phyloP scores from a whole-genome alignment of 1,140 invertebrate species.

The Brachionus calyciflorus region DNA sequence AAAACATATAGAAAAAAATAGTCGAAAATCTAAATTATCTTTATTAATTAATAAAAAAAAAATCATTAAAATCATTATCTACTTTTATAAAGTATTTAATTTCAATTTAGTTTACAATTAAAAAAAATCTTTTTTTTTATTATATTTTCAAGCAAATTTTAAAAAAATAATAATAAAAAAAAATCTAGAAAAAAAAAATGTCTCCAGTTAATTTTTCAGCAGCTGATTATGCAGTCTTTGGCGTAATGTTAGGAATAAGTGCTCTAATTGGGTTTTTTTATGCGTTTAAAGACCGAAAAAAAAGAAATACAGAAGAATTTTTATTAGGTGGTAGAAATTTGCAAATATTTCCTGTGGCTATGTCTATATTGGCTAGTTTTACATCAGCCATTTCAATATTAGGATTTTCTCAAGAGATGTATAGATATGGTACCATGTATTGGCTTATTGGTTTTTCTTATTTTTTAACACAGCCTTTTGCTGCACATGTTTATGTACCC shows the following conservation, averaged over 20 bases:
- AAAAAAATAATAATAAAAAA: neutral
- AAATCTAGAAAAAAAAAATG: neutral
- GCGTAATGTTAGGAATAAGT: neutral
- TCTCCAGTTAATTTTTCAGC: constrained; percentile 1
- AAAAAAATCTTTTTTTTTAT: neutral
- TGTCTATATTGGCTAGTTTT: constrained; percentile 59
- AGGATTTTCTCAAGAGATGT: constrained; percentile 57
- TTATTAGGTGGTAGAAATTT: constrained; percentile 40
- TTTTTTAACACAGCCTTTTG: constrained; percentile 51
- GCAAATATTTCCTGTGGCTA: constrained; percentile 54
- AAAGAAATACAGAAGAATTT: neutral
- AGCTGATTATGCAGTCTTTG: constrained; percentile 35
- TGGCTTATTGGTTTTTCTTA: constrained; percentile 47
- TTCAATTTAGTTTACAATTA: too few relatives aligned
- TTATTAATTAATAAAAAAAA: too few relatives aligned
- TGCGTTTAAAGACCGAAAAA: constrained; percentile 35
- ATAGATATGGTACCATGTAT: constrained; percentile 53
- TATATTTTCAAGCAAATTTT: neutral
- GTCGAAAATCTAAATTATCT: too few relatives aligned
- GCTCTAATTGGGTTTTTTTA: constrained; percentile 37
- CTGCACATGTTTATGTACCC: constrained; percentile 54
- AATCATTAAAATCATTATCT: too few relatives aligned
- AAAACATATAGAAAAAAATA: too few relatives aligned
- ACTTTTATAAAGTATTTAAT: too few relatives aligned
- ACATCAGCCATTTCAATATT: constrained; percentile 61